phyloP scores from a whole-genome alignment of 2,797 vertebrate species.

The Erithacus rubecula region DNA sequence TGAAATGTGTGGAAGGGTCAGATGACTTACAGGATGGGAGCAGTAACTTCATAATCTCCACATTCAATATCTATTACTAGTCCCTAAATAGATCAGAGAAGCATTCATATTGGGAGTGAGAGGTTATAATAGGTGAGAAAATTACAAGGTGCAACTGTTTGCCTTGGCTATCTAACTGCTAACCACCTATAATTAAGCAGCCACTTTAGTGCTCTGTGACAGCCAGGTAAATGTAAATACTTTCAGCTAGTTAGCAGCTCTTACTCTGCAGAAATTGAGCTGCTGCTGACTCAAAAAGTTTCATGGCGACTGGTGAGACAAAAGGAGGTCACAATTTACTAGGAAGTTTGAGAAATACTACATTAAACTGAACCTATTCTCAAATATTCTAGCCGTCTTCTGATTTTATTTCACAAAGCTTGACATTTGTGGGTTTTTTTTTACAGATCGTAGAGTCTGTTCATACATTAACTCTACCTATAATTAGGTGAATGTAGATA shows the following conservation, averaged over 20 bases:
- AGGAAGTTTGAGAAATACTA: constrained; percentile 1
- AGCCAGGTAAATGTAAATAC: neutral
- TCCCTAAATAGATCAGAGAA: neutral
- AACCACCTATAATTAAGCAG: constrained; percentile 3
- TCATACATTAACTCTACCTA: neutral
- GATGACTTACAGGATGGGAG: neutral
- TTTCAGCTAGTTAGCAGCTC: neutral
- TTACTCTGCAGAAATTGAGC: neutral
- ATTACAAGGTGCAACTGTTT: constrained; percentile 6
- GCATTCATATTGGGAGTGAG: neutral
- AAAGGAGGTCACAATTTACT: constrained; percentile 14
- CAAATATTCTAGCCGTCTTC: neutral
- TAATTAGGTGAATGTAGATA: constrained; percentile 9
- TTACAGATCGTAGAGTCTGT: constrained; percentile 14
- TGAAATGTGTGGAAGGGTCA: neutral
- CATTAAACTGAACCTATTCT: neutral
- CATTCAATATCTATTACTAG: neutral
- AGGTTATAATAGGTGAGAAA: neutral
- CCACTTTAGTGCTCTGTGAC: neutral
- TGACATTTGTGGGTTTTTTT: constrained; percentile 38
- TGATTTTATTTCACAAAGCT: neutral
- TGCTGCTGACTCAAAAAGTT: constrained; percentile 22
- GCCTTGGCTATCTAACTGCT: neutral
- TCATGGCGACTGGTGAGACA: neutral
- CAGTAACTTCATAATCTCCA: neutral